Conservation (phyloP, 2,113 vertebrate genomes). For the Barbus barbus region DNA sequence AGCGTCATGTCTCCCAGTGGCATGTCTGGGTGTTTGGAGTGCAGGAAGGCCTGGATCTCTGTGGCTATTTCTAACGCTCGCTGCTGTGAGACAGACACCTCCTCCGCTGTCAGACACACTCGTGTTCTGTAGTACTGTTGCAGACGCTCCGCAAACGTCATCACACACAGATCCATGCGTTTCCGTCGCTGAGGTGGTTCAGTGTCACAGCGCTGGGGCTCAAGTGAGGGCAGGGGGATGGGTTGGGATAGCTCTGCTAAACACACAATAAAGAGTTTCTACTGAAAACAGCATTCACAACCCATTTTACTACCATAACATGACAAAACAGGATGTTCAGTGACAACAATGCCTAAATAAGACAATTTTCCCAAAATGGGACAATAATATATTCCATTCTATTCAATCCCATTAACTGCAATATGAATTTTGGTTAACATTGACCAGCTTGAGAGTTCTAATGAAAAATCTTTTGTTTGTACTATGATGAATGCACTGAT, state of each 20-base stretch:
- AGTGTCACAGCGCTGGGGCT: not conserved
- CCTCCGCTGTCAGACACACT: constrained; percentile 59
- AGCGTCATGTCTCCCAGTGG: constrained; percentile 82
- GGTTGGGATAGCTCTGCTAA: constrained; percentile 71
- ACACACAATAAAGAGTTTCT: not conserved
- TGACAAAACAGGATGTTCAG: not conserved
- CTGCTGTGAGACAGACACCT: constrained; percentile 71
- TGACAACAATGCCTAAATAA: not conserved
- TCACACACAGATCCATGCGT: constrained; percentile 65
- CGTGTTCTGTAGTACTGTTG: constrained; percentile 76
- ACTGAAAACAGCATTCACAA: not conserved
- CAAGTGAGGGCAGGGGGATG: not conserved
- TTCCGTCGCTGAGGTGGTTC: not conserved
- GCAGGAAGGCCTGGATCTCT: constrained; percentile 86
- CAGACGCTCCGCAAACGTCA: constrained; percentile 84
- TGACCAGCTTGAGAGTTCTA: too few species aligned
- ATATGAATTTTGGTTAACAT: too few species aligned
- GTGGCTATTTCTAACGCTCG: constrained; percentile 79
- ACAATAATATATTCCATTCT: too few species aligned
- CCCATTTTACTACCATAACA: not conserved
- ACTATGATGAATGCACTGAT: too few species aligned
- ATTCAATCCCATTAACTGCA: too few species aligned
- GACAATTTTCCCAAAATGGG: too few species aligned
- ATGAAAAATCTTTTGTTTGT: too few species aligned
- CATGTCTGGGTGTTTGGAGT: constrained; percentile 81